phyloP scores from a whole-genome alignment of 1,140 invertebrate genomes.

The fruit fly (Drosophila melanogaster) region Release_6_plus_ISO1_MT NC_004354.4:22446501-22447000 shows the following conservation, averaged over 20 bases:
- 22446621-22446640: slow-evolving; percentile 96
- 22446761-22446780: slow-evolving; percentile 89
- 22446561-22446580: slow-evolving; percentile 93
- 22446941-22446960: slow-evolving; percentile 72
- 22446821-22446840: slow-evolving; percentile 68
- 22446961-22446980: slow-evolving; percentile 69
- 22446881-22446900: slow-evolving; percentile 55
- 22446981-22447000: slow-evolving; percentile 78
- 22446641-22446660: slow-evolving; percentile 97
- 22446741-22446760: slow-evolving; percentile 95
- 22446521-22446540: slow-evolving; percentile 83
- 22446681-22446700: slow-evolving; percentile 94
- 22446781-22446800: slow-evolving; percentile 53
- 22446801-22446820: slow-evolving; percentile 55
- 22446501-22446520: not conserved
- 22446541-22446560: slow-evolving; percentile 87
- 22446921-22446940: slow-evolving; percentile 74
- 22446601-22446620: slow-evolving; percentile 96
- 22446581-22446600: slow-evolving; percentile 97
- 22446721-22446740: slow-evolving; percentile 95
- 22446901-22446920: slow-evolving; percentile 57
- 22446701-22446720: slow-evolving; percentile 95
- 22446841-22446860: slow-evolving; percentile 55
- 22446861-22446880: slow-evolving; percentile 69
- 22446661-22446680: slow-evolving; percentile 96